phyloP scores from a whole-genome alignment of 2,113 vertebrate genomes.

The Chionomys nivalis region DNA sequence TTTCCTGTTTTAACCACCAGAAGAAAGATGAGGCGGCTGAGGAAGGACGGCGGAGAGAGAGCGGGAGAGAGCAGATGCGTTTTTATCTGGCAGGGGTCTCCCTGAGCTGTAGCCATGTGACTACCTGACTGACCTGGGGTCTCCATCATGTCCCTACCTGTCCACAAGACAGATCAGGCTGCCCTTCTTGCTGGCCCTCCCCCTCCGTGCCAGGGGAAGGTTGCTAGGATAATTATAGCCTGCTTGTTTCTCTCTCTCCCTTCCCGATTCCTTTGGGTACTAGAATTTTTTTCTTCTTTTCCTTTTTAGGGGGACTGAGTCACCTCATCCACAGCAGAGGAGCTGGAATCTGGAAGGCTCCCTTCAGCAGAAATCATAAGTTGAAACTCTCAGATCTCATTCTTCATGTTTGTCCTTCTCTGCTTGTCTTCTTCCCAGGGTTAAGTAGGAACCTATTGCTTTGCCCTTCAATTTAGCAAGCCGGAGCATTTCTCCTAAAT shows the following conservation, averaged over 20 bases:
- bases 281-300: background rate
- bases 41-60: conserved; percentile 33
- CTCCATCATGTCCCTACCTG: conserved; percentile 71
- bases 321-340: background rate
- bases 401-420: background rate
- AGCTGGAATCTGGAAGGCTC: conserved; percentile 28
- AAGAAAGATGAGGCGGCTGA: conserved; percentile 56
- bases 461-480: background rate
- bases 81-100: conserved; percentile 73
- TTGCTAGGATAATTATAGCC: conserved; percentile 66
- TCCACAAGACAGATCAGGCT: conserved; percentile 71
- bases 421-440: background rate
- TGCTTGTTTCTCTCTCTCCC: conserved; percentile 5
- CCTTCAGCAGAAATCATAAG: background rate
- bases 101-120: conserved; percentile 62
- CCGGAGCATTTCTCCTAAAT: background rate
- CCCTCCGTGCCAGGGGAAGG: conserved; percentile 18
- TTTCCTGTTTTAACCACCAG: conserved; percentile 54
- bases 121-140: conserved; percentile 67
- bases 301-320: conserved; percentile 1
- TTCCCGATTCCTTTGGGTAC: background rate
- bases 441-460: background rate
- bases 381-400: background rate
- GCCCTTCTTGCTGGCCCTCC: background rate
- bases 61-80: conserved; percentile 68